Evolutionary conservation across 2,113 vertebrate species (phyloP), one percentile per base, ranked within the genome.

Genomic region (Epinephelus lanceolatus): DNA sequence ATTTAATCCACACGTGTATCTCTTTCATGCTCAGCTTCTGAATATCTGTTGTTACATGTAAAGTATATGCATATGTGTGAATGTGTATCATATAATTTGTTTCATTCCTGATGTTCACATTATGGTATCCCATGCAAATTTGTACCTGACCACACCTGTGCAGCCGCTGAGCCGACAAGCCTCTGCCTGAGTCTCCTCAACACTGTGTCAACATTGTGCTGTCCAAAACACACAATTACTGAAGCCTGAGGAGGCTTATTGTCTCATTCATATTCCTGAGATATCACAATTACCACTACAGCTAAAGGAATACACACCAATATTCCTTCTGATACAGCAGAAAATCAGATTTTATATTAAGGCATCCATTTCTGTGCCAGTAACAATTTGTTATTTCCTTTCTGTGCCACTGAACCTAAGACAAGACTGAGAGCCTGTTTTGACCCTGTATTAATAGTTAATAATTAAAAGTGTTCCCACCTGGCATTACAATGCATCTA

Each of bases 121-220:
- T 42, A 5, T 42, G 15, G 7, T 15, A 62, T 57, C 15, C 19
- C 18, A 19, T 78, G 45, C 61, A 56, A 56, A 66, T 70, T 21
- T 73, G 55, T 61, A 37, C 5, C 25, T 37, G 52, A 61, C 76
- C 69, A 62, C 80, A 87, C 80, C 85, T 83, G 79, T 69, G 65
- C 56, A 65, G 71, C 53, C 0, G 3, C 42, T 27, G 21, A 78
- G 63, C 62, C 59, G 56, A 84, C 86, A 90, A 81, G 86, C 86
- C 55, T 77, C 53, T 63, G 76, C 86, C 75, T 80, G 79, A 78
- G 37, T 62, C 65, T n/a, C 40, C 47, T 45, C 56, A 70, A 53
- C 27, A 55, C 52, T 37, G 52, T 45, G 18, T 84, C 70, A 77
- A 74, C 71, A 79, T 0, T 14, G 18, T 57, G 49, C 47, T 30